A percentile compares a stretch with the other conserved stretches of the same genome.
These are phyloP conservation scores for Vicugna pacos DNA, from an alignment of 2,113 vertebrate species.

Conservation along the genomic window DNA sequence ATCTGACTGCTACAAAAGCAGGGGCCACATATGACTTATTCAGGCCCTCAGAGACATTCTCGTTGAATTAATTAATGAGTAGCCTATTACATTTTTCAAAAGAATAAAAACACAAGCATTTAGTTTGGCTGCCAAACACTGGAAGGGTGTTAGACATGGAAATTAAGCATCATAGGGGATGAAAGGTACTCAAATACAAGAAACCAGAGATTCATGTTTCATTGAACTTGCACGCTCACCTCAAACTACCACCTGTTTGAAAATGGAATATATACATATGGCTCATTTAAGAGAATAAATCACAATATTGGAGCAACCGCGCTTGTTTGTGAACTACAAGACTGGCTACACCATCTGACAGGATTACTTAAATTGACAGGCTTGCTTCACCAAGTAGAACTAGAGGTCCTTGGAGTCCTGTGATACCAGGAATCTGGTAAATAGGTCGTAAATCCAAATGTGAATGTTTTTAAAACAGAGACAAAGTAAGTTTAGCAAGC, in stretches of 20 bases:
- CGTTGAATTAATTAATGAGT: neutral
- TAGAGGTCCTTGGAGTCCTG: neutral
- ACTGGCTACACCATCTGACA: neutral
- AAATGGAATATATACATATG: neutral
- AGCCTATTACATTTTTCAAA: neutral
- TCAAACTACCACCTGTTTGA: neutral
- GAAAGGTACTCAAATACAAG: neutral
- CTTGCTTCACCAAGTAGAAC: neutral
- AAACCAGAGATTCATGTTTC: neutral
- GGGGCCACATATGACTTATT: neutral
- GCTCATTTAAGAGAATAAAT: slow-evolving; percentile 35
- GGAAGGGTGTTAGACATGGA: neutral
- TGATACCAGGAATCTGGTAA: slow-evolving; percentile 6
- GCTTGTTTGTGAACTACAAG: neutral
- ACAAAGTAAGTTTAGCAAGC: slow-evolving; percentile 1
- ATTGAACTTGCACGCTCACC: neutral
- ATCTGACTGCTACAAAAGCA: neutral
- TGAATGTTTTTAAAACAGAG: neutral
- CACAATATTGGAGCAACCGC: neutral
- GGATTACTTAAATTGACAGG: neutral
- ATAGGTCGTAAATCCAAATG: neutral
- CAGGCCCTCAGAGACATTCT: neutral
- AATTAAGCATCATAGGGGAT: slow-evolving; percentile 3
- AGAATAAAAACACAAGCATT: slow-evolving; percentile 10
- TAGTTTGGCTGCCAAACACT: neutral